Evolutionary conservation across 2,888 invertebrate species (phyloP).

Genomic region (Chloroclystis v-ata): DNA sequence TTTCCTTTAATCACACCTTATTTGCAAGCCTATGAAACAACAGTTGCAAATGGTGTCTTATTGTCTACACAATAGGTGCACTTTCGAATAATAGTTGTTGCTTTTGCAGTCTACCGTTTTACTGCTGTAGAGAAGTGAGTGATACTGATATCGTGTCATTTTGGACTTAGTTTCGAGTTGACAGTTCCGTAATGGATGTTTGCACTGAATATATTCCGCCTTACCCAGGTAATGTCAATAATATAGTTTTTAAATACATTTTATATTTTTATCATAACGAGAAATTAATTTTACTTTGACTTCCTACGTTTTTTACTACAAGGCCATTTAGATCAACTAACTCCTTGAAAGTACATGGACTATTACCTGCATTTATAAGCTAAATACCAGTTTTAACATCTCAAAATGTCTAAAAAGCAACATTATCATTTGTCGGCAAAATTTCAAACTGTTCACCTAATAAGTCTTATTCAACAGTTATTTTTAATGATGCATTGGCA

Average conservation of each 20-base stretch:
- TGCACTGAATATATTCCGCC: constrained; percentile 45
- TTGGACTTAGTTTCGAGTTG: constrained; percentile 44
- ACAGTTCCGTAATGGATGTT: constrained; percentile 63
- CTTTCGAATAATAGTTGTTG: constrained; percentile 30
- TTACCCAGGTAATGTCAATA: constrained; percentile 49
- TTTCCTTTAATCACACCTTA: constrained; percentile 54
- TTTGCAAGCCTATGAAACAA: constrained; percentile 37
- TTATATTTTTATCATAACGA: too few relatives aligned
- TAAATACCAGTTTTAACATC: too few relatives aligned
- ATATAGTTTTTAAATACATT: constrained; percentile 1
- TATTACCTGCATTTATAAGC: not conserved
- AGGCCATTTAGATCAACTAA: not conserved
- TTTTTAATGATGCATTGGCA: constrained; percentile 22
- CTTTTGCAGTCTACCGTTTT: constrained; percentile 29
- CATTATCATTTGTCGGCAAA: too few relatives aligned
- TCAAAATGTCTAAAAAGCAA: too few relatives aligned
- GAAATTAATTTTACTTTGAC: too few relatives aligned
- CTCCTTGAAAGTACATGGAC: not conserved
- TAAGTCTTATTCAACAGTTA: constrained; percentile 22
- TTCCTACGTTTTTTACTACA: too few relatives aligned
- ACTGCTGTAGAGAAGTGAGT: constrained; percentile 35
- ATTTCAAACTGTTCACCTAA: constrained; percentile 9
- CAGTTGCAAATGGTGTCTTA: constrained; percentile 42
- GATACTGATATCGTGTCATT: constrained; percentile 31
- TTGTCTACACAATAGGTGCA: constrained; percentile 36